phyloP scores from a whole-genome alignment of 2,113 vertebrate genomes.

The Dicerorhinus sumatrensis region DNA sequence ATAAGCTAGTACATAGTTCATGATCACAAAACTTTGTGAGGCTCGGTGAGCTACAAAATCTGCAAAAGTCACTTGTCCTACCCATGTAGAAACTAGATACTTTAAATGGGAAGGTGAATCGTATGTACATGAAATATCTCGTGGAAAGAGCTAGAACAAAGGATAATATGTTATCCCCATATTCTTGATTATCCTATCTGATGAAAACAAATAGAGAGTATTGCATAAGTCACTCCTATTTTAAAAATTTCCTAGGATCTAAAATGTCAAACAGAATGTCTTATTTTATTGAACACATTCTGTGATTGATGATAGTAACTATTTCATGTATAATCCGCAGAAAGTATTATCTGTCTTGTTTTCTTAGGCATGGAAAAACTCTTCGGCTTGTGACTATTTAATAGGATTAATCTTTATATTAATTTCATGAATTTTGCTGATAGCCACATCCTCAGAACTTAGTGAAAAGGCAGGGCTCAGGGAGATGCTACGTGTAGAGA shows the following conservation, averaged over 20 bases:
- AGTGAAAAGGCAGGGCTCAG: background rate
- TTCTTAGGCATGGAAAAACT: background rate
- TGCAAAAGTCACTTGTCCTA: background rate
- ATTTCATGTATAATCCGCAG: background rate
- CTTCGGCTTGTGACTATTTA: background rate
- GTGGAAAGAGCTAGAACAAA: background rate
- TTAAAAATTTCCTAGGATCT: background rate
- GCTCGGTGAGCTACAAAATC: background rate
- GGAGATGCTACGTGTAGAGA: background rate
- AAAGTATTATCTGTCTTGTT: background rate
- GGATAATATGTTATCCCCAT: no score
- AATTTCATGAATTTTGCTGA: background rate
- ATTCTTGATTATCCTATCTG: background rate
- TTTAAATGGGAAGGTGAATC: background rate
- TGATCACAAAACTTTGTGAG: background rate
- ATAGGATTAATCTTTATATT: background rate
- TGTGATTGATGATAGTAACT: background rate
- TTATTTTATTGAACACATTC: constrained; percentile 5
- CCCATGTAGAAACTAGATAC: background rate
- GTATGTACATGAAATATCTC: background rate
- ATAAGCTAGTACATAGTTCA: background rate
- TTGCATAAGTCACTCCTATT: background rate
- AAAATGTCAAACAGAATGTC: background rate
- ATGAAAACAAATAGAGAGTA: background rate
- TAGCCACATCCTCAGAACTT: background rate